Evolutionary conservation across 2,113 vertebrate genomes (phyloP).

Genomic region (Tychaedon coryphoeus): DNA sequence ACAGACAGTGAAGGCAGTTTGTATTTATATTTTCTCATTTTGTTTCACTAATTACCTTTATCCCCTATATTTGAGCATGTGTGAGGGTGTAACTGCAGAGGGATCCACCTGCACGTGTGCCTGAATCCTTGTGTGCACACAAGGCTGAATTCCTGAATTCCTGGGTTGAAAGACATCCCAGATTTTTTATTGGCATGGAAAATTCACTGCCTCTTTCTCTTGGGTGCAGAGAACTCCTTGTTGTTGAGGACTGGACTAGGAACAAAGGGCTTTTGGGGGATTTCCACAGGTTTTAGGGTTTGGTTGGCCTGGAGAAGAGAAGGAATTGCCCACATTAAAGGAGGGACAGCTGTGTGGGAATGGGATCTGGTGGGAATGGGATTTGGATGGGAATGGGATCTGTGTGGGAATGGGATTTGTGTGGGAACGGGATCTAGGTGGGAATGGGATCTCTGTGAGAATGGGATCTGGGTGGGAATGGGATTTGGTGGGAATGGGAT

Average conservation of each 20-base stretch:
- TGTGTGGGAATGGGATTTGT: not conserved
- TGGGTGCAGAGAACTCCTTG: not conserved
- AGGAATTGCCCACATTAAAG: not conserved
- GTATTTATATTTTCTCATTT: not conserved
- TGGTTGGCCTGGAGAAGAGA: not conserved
- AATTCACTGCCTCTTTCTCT: not conserved
- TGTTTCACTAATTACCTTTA: not conserved
- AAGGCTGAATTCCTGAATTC: not conserved
- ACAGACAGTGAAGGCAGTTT: not conserved
- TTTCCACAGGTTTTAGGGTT: not conserved
- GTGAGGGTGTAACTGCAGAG: not conserved
- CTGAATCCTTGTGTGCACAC: not conserved
- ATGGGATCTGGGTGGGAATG: not conserved
- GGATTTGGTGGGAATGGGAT: not conserved
- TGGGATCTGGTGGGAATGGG: not conserved
- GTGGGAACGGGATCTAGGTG: not conserved
- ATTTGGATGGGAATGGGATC: not conserved
- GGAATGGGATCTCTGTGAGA: not conserved
- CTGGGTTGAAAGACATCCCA: not conserved
- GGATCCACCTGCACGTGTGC: accelerated
- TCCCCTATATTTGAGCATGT: not conserved
- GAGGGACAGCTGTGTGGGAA: not conserved
- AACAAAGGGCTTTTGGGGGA: not conserved
- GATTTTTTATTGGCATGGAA: not conserved
- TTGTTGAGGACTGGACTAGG: not conserved